Evolutionary conservation across 2,888 invertebrate species (phyloP).

Genomic region (Rhingia campestris): DNA sequence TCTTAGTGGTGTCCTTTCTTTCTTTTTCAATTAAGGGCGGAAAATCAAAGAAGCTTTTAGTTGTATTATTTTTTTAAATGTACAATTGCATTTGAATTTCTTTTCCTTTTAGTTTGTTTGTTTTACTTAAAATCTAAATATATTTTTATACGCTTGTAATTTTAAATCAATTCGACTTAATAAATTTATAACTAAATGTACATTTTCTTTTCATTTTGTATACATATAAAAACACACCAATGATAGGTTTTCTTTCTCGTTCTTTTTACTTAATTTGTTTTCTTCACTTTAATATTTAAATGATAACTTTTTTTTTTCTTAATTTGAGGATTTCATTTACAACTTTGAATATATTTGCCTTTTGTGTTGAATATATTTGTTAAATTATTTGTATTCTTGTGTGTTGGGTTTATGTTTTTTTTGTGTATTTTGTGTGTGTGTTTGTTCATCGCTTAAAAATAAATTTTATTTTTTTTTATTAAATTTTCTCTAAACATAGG

Average conservation of each 20-base stretch:
- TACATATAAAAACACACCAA: constrained; percentile 62
- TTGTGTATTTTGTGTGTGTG: constrained; percentile 52
- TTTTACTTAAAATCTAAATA: constrained; percentile 36
- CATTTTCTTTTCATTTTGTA: constrained; percentile 36
- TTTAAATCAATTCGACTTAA: constrained; percentile 36
- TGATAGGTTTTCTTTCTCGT: constrained; percentile 25
- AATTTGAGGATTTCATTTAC: constrained; percentile 50
- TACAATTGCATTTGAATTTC: constrained; percentile 9
- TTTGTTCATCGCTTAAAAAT: constrained; percentile 70
- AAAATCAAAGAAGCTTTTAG: constrained; percentile 60
- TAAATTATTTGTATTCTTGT: constrained; percentile 37
- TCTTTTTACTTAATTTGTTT: constrained; percentile 31
- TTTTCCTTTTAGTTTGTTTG: neutral
- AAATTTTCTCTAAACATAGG: constrained; percentile 65
- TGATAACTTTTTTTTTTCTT: constrained; percentile 40
- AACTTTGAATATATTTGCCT: constrained; percentile 45
- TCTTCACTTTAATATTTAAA: constrained; percentile 39
- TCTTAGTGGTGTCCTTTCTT: neutral
- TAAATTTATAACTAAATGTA: constrained; percentile 53
- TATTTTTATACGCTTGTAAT: constrained; percentile 17
- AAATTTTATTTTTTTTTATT: constrained; percentile 55
- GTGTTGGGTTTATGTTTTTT: constrained; percentile 32
- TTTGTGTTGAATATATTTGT: constrained; percentile 24
- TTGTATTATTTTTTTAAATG: constrained; percentile 24
- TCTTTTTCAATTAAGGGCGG: constrained; percentile 47